Percentiles rank a stretch among this genome's conserved stretches.
Evolutionary conservation across 2,888 invertebrate genomes (phyloP).

Genomic region (Eristalis tenax): DNA sequence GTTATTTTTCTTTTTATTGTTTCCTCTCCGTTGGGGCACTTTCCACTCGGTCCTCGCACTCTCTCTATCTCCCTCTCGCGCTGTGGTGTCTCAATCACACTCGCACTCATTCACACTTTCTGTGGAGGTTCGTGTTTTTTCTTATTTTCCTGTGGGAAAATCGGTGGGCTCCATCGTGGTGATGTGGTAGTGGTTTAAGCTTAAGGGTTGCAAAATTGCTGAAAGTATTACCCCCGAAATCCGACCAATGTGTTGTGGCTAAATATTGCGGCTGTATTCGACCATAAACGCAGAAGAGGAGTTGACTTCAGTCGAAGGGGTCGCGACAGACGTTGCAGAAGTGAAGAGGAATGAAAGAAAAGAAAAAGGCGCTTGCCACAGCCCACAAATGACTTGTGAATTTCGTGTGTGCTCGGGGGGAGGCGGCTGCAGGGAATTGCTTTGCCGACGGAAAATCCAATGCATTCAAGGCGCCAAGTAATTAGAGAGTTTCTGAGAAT

Average conservation of each 20-base stretch:
- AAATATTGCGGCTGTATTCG: constrained; percentile 75
- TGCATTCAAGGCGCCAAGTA: neutral
- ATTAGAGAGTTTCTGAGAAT: constrained; percentile 9
- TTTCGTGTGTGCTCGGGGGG: neutral
- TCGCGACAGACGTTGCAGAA: neutral
- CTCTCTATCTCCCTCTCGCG: neutral
- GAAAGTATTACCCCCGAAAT: constrained; percentile 73
- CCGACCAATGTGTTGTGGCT: constrained; percentile 76
- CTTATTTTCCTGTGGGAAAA: constrained; percentile 71
- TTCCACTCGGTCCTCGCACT: neutral
- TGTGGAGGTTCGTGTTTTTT: constrained; percentile 1
- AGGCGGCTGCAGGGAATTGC: neutral
- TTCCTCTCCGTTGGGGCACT: neutral
- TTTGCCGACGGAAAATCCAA: constrained; percentile 59
- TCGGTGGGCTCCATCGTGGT: constrained; percentile 71
- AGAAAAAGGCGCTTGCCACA: constrained; percentile 50
- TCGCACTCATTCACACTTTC: neutral
- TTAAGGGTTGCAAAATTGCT: constrained; percentile 72
- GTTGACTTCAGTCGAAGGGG: constrained; percentile 63
- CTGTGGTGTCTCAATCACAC: neutral
- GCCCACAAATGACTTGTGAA: constrained; percentile 66
- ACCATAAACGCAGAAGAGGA: constrained; percentile 71
- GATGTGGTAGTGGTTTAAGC: constrained; percentile 71
- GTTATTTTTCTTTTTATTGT: constrained; percentile 20
- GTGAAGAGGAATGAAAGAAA: neutral